phyloP scores from a whole-genome alignment of 2,113 vertebrate genomes.

The Rhinolophus sinicus region DNA sequence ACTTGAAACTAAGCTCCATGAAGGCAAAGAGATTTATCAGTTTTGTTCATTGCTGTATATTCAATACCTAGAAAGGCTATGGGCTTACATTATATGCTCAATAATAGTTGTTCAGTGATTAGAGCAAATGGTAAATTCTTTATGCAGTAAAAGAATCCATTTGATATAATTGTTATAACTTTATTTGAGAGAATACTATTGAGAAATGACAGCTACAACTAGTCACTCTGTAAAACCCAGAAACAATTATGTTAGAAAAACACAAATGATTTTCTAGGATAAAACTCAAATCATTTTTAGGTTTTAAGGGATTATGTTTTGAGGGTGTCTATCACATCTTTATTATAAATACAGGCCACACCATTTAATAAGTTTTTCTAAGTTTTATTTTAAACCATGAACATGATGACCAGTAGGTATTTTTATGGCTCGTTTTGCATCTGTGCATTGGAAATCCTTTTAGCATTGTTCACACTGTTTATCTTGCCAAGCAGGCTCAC shows the following conservation, averaged over 20 bases:
- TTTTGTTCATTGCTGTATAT: not conserved
- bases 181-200: not conserved
- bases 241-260: not conserved
- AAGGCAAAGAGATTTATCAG: not conserved
- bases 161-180: not conserved
- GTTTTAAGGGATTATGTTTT: not conserved
- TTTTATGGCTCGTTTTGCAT: not conserved
- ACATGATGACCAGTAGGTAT: accelerated
- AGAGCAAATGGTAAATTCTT: not conserved
- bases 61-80: not conserved
- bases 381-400: not conserved
- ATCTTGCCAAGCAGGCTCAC: not conserved
- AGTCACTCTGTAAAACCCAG: constrained; percentile 3
- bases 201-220: not conserved
- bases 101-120: not conserved
- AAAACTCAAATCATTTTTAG: not conserved
- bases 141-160: not conserved
- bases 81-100: not conserved
- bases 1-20: not conserved
- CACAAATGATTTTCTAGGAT: not conserved
- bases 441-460: not conserved
- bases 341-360: not conserved
- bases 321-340: not conserved
- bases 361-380: not conserved
- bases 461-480: not conserved